phyloP scores from a whole-genome alignment of 2,113 vertebrate genomes.

The Turnix velox region DNA sequence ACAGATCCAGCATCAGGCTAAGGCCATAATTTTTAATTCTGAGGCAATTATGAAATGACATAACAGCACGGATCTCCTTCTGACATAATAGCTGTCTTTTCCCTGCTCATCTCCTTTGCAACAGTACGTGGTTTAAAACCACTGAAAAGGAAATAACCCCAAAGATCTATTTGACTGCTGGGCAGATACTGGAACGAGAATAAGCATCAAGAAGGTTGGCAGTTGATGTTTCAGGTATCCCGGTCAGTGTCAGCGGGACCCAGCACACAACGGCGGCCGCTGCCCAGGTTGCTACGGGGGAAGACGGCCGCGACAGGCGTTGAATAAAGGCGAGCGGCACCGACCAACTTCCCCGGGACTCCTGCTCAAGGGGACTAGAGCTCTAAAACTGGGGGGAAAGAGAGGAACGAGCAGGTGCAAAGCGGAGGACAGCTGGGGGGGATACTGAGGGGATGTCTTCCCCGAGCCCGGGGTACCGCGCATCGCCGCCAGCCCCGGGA shows the following conservation, averaged over 20 bases:
- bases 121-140: not conserved
- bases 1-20: not conserved
- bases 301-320: not conserved
- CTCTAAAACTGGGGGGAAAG: not conserved
- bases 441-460: not conserved
- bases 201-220: not conserved
- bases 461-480: not conserved
- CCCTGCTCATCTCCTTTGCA: not conserved
- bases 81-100: not conserved
- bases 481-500: not conserved
- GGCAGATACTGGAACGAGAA: not conserved
- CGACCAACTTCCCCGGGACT: not conserved
- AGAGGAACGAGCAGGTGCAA: constrained; percentile 9
- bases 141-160: not conserved
- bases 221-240: not conserved
- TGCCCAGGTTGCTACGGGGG: not conserved
- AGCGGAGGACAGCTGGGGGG: not conserved
- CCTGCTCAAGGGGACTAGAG: not conserved
- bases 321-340: not conserved
- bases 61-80: constrained; percentile 18
- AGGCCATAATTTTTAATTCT: constrained; percentile 25
- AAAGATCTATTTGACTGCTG: not conserved
- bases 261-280: not conserved
- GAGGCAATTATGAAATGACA: constrained; percentile 44
- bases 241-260: accelerated